Conservation (phyloP, 2,888 invertebrate species). For the Zele albiditarsus region DNA sequence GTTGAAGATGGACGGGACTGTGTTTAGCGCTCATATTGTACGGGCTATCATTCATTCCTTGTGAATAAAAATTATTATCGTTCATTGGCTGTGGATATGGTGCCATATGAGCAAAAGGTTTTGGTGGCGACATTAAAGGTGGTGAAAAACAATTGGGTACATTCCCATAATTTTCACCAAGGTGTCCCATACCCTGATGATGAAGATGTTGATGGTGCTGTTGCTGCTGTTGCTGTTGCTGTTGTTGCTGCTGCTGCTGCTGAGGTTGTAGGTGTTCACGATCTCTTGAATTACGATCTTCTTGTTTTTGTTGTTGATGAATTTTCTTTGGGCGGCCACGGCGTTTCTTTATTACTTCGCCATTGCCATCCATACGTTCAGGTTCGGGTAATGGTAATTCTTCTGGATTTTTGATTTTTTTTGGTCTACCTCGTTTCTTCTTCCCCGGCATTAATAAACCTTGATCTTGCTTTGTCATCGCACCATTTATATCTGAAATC, state of each 20-base stretch:
- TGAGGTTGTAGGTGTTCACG: constrained; percentile 62
- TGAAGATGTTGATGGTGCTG: constrained; percentile 58
- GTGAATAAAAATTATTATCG: constrained; percentile 66
- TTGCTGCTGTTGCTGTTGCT: constrained; percentile 47
- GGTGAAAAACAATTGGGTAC: constrained; percentile 69
- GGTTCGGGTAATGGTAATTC: constrained; percentile 75
- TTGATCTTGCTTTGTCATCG: constrained; percentile 62
- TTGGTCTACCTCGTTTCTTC: constrained; percentile 92
- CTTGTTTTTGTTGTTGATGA: constrained; percentile 71
- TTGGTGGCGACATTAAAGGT: constrained; percentile 69
- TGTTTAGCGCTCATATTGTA: constrained; percentile 69
- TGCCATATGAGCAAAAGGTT: constrained; percentile 70
- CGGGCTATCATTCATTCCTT: constrained; percentile 66
- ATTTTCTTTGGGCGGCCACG: constrained; percentile 92
- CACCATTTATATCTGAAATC: constrained; percentile 64
- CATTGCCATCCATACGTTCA: constrained; percentile 71
- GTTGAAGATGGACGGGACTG: constrained; percentile 71
- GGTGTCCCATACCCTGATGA: constrained; percentile 60
- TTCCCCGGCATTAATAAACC: constrained; percentile 79
- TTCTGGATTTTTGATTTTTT: constrained; percentile 85
- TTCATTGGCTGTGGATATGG: constrained; percentile 66
- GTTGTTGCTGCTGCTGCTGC: constrained; percentile 57
- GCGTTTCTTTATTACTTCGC: constrained; percentile 87
- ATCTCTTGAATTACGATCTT: constrained; percentile 66
- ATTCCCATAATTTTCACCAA: constrained; percentile 63